Conservation (phyloP, 1,140 invertebrate species). For the Varroa destructor region DNA sequence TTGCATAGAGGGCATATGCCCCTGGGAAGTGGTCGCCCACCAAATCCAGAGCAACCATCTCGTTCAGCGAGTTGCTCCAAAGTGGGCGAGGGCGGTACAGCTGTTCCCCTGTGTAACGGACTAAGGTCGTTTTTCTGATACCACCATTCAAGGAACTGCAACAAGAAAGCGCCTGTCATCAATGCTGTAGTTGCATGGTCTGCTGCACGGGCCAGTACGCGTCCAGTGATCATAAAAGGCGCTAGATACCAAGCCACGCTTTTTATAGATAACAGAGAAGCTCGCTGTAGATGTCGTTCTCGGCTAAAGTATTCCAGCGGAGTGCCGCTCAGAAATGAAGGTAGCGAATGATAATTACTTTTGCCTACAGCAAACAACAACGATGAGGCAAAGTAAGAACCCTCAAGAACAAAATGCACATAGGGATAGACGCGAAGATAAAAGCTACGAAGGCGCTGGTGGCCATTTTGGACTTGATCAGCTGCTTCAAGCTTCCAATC, state of each 20-base stretch:
- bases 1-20: constrained; percentile 21
- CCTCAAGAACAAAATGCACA: not conserved
- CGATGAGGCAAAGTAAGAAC: not conserved
- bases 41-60: not conserved
- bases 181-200: constrained; percentile 4
- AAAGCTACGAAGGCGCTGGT: not conserved
- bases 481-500: constrained; percentile 7
- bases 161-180: not conserved
- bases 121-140: constrained; percentile 20
- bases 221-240: not conserved
- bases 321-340: not conserved
- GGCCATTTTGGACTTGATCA: not conserved
- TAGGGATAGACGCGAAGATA: constrained; percentile 14
- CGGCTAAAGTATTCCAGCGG: constrained; percentile 12
- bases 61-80: not conserved
- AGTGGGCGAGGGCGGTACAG: not conserved
- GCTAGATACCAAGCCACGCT: not conserved
- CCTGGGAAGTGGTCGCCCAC: constrained; percentile 7
- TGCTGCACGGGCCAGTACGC: not conserved
- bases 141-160: constrained; percentile 17
- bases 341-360: constrained; percentile 6
- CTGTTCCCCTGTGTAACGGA: constrained; percentile 8
- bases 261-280: not conserved
- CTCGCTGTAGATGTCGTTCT: not conserved
- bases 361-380: constrained; percentile 3